Percentiles rank a stretch among this genome's conserved stretches.
Evolutionary conservation across 2,113 vertebrate genomes (phyloP).

Genomic region (Macrotis lagotis): DNA sequence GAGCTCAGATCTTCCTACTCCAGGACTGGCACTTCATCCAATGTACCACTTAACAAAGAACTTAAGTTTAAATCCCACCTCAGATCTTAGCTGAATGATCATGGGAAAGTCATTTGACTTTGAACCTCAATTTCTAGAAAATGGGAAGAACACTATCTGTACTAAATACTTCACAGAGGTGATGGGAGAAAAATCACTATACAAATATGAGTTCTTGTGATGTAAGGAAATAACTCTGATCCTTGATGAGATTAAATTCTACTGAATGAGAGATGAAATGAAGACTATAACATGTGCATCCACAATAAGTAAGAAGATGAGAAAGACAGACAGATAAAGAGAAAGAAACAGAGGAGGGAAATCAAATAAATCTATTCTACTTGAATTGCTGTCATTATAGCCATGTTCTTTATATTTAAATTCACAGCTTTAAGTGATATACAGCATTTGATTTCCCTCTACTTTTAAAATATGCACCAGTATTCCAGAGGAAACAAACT

Average conservation of each 20-base stretch:
- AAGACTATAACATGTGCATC: not conserved
- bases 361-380: not conserved
- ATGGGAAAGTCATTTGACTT: not conserved
- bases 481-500: not conserved
- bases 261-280: not conserved
- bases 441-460: not conserved
- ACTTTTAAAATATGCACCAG: not conserved
- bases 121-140: not conserved
- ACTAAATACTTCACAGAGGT: not conserved
- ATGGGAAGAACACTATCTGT: not conserved
- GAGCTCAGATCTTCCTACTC: too few relatives aligned
- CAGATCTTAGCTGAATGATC: not conserved
- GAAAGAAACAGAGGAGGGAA: not conserved
- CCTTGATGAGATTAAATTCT: not conserved
- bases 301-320: not conserved
- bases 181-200: not conserved
- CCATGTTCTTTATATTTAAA: not conserved
- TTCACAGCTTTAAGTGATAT: not conserved
- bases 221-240: not conserved
- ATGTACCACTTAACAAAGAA: too few relatives aligned
- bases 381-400: not conserved
- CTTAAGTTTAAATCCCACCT: conserved; percentile 17
- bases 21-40: too few relatives aligned
- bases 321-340: not conserved
- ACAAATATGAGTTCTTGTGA: not conserved